Evolutionary conservation across 2,113 vertebrate species (phyloP).

Genomic region (Pheucticus melanocephalus): DNA sequence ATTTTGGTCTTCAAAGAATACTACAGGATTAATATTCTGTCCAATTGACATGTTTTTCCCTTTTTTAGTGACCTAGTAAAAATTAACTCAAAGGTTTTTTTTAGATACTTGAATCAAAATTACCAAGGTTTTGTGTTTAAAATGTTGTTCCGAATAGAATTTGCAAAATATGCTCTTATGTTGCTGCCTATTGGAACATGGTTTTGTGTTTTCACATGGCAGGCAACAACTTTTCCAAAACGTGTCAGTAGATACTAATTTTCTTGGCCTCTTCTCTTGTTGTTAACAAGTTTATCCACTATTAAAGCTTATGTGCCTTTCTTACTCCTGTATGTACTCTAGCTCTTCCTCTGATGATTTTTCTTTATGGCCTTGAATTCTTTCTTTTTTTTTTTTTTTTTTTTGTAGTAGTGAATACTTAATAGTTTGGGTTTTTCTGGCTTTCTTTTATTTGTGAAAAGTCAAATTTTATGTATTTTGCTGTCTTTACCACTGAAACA

Average conservation of each 20-base stretch:
- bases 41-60: not conserved
- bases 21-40: not conserved
- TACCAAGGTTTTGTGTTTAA: not conserved
- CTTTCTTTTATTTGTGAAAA: not conserved
- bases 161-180: not conserved
- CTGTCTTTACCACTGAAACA: not conserved
- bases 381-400: not conserved
- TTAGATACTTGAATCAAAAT: not conserved
- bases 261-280: not conserved
- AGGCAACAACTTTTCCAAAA: not conserved
- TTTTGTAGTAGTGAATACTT: not conserved
- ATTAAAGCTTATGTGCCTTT: not conserved
- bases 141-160: not conserved
- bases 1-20: not conserved
- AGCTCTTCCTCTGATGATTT: not conserved
- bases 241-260: not conserved
- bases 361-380: not conserved
- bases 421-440: not conserved
- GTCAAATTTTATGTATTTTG: not conserved
- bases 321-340: not conserved
- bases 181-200: not conserved
- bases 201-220: not conserved
- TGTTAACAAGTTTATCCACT: not conserved
- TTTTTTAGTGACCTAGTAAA: not conserved
- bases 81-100: not conserved